Conservation (phyloP, 2,113 vertebrate genomes). For the Ascaphus truei region DNA sequence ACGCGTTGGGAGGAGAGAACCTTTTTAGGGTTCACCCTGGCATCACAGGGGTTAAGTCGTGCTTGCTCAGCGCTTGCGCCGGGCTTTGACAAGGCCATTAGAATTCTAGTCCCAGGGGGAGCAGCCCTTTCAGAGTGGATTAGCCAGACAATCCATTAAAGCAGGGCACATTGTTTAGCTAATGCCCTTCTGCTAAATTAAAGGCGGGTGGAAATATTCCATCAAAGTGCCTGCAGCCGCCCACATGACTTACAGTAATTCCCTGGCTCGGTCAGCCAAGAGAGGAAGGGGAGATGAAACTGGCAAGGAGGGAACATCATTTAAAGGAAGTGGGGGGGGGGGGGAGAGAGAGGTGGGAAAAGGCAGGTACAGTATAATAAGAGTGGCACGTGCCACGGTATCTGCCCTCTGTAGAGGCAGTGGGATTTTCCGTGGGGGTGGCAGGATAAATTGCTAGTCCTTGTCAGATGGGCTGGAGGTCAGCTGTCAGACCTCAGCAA, state of each 20-base stretch:
- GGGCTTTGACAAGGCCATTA: conserved; percentile 38
- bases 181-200: conserved; percentile 23
- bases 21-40: no score
- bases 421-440: no score
- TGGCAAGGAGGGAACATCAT: not conserved
- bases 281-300: not conserved
- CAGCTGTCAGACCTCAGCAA: no score
- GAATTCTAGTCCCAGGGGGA: conserved; percentile 38
- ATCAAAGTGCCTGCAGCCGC: not conserved
- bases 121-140: conserved; percentile 37
- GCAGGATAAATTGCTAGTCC: no score
- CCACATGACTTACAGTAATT: conserved; percentile 29
- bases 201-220: not conserved
- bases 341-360: no score
- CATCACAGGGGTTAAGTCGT: no score
- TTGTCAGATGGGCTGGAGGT: no score
- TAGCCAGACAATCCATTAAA: conserved; percentile 42
- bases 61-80: no score
- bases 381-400: no score
- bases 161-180: not conserved
- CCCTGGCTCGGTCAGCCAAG: not conserved
- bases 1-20: no score
- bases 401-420: no score
- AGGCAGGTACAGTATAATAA: no score
- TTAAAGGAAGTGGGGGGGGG: not conserved